These are phyloP conservation scores for Bombyx mandarina DNA, from an alignment of 1,140 invertebrate species.

Conservation along the genomic window DNA sequence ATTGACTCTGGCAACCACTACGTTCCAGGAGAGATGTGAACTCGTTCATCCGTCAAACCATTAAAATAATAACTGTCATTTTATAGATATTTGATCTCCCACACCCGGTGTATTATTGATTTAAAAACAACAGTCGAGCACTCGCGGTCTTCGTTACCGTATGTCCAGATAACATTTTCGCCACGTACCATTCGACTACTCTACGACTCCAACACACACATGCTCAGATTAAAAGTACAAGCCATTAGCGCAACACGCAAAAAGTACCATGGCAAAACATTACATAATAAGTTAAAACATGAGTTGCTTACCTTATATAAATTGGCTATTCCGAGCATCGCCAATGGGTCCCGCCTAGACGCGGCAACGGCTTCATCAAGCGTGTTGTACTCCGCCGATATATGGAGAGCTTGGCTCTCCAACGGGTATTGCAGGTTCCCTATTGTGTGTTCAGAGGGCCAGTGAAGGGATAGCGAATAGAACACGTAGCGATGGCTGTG, in stretches of 20 bases:
- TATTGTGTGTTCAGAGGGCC: slow-evolving; percentile 44
- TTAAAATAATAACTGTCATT: too few relatives aligned
- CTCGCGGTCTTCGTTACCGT: too few relatives aligned
- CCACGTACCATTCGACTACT: too few relatives aligned
- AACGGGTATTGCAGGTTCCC: slow-evolving; percentile 34
- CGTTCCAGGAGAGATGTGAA: too few relatives aligned
- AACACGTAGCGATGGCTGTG: slow-evolving; percentile 46
- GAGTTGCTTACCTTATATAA: slow-evolving; percentile 30
- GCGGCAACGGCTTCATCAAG: slow-evolving; percentile 28
- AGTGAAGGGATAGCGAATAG: slow-evolving; percentile 35
- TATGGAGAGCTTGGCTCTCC: slow-evolving; percentile 35
- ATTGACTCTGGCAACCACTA: too few relatives aligned
- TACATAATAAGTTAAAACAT: neutral
- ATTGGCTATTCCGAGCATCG: slow-evolving; percentile 35
- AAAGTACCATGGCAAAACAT: neutral
- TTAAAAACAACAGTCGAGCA: too few relatives aligned
- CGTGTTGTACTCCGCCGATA: slow-evolving; percentile 37
- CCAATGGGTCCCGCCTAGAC: slow-evolving; percentile 26
- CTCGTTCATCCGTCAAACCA: too few relatives aligned
- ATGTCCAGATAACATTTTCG: too few relatives aligned
- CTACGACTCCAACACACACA: too few relatives aligned
- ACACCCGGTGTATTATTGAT: too few relatives aligned
- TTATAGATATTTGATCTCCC: too few relatives aligned
- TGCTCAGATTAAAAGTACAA: too few relatives aligned
- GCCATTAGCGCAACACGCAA: neutral